phyloP scores from a whole-genome alignment of 2,888 invertebrate species.

The Drosophila cyrtoloma region DNA sequence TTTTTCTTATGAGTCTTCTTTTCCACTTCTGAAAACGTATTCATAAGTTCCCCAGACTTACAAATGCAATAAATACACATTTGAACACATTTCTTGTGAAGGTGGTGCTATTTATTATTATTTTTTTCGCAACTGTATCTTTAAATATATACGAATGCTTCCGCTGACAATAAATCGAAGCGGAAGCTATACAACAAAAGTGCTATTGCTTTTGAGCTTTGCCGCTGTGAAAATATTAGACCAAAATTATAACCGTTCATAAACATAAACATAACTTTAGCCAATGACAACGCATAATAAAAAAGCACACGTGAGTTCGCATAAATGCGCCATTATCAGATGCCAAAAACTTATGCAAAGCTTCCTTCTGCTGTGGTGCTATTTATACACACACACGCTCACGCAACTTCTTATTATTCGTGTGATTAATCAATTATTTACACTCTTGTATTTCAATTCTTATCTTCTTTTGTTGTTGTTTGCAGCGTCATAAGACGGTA shows the following conservation, averaged over 20 bases:
- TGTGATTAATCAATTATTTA: not conserved
- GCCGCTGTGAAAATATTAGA: slow-evolving; percentile 9
- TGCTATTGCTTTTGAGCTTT: slow-evolving; percentile 8
- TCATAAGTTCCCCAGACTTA: not conserved
- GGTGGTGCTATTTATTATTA: not conserved
- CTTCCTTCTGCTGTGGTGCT: slow-evolving; percentile 1
- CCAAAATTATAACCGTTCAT: slow-evolving; percentile 7
- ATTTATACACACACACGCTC: not conserved
- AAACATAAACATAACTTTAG: slow-evolving; percentile 12
- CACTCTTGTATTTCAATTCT: not conserved
- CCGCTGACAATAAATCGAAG: not conserved
- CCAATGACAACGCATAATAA: slow-evolving; percentile 26
- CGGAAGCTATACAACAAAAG: not conserved
- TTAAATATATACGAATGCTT: not conserved
- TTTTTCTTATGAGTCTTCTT: not conserved
- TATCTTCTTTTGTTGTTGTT: not conserved
- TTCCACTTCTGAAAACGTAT: not conserved
- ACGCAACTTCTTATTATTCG: not conserved
- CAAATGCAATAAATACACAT: not conserved
- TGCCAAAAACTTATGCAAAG: slow-evolving; percentile 10
- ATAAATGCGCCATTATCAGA: slow-evolving; percentile 12
- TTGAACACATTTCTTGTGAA: not conserved
- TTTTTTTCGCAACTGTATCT: not conserved
- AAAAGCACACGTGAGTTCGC: slow-evolving; percentile 6
- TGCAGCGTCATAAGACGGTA: not conserved